These are phyloP conservation scores for Antedon bifida DNA, from an alignment of 35 echinoderm and acorn worm genomes.

Conservation along the genomic window DNA sequence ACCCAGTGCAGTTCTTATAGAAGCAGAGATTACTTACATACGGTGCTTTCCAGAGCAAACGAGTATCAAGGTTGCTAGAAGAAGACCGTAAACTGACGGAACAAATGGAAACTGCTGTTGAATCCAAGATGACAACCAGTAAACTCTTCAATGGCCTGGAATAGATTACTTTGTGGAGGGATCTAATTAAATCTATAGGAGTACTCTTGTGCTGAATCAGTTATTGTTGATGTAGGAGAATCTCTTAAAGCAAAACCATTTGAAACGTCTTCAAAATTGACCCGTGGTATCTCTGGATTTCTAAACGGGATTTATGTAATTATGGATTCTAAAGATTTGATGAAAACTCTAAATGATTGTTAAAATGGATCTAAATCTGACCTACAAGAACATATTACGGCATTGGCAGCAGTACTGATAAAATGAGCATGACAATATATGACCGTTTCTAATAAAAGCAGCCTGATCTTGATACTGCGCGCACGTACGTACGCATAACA, in stretches of 20 bases:
- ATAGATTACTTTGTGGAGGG: background rate
- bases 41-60: background rate
- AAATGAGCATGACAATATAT: no score
- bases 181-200: background rate
- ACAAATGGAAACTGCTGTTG: background rate
- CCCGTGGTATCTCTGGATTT: no score
- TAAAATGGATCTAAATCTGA: no score
- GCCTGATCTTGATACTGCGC: no score
- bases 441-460: no score
- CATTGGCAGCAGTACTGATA: no score
- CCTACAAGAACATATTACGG: no score
- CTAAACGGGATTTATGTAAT: no score
- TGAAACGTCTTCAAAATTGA: no score
- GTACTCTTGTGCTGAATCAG: background rate
- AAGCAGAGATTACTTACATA: background rate
- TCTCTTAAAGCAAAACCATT: background rate
- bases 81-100: background rate
- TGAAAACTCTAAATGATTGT: no score
- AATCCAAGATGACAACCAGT: background rate
- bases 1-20: background rate
- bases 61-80: background rate
- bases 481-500: no score
- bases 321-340: no score
- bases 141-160: background rate
- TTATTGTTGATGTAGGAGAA: background rate